Conservation (phyloP, 2,888 invertebrate species). For the Dicyrtoma fusca region DNA sequence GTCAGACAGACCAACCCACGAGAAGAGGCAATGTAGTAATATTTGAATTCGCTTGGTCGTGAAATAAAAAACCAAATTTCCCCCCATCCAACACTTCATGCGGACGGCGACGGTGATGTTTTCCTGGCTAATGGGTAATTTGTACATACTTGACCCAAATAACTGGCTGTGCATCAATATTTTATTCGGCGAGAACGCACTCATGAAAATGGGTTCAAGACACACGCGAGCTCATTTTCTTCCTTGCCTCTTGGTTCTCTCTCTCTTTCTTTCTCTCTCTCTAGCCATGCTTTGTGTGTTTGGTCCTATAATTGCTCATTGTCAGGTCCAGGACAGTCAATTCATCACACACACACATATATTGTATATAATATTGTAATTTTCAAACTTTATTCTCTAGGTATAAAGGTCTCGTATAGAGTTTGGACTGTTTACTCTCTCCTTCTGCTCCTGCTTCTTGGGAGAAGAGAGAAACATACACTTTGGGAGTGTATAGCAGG, state of each 20-base stretch:
- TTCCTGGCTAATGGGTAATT: constrained; percentile 49
- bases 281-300: constrained; percentile 1
- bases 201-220: background rate
- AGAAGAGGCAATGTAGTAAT: too few relatives aligned
- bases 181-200: constrained; percentile 30
- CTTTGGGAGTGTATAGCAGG: too few relatives aligned
- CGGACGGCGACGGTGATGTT: constrained; percentile 30
- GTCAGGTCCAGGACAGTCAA: background rate
- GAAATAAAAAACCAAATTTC: constrained; percentile 6
- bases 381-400: too few relatives aligned
- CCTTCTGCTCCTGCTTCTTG: too few relatives aligned
- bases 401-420: too few relatives aligned
- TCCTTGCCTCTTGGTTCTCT: background rate
- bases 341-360: constrained; percentile 26
- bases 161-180: constrained; percentile 39
- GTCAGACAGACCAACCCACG: too few relatives aligned
- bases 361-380: constrained; percentile 5
- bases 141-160: constrained; percentile 55
- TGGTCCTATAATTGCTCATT: constrained; percentile 12
- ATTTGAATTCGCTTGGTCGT: background rate
- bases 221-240: constrained; percentile 24
- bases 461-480: too few relatives aligned
- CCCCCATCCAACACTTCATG: constrained; percentile 14
- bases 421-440: too few relatives aligned
- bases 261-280: background rate